Percentiles rank a stretch among this genome's conserved stretches.
Conservation (phyloP, 2,888 invertebrate species). For the Eugnorisma glareosa region DNA sequence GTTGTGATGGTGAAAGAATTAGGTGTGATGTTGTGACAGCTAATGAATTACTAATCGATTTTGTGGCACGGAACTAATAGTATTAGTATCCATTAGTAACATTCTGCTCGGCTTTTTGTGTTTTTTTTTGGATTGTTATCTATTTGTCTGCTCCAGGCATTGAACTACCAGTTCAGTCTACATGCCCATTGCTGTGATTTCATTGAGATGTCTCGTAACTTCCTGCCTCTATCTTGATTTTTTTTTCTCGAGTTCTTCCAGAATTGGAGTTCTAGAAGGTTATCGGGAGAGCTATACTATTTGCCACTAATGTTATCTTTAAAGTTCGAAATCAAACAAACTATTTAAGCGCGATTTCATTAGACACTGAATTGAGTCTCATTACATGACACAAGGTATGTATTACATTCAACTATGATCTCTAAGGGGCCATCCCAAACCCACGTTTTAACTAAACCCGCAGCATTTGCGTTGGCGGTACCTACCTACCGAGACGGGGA, state of each 20-base stretch:
- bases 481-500: constrained; percentile 43
- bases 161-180: neutral
- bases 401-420: constrained; percentile 11
- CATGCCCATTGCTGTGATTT: neutral
- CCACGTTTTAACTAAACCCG: constrained; percentile 25
- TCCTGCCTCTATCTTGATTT: too few species aligned
- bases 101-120: too few species aligned
- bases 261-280: neutral
- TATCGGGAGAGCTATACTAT: neutral
- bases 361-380: constrained; percentile 19
- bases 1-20: neutral
- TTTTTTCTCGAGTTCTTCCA: neutral
- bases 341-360: neutral
- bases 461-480: constrained; percentile 31
- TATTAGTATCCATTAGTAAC: neutral
- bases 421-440: constrained; percentile 19
- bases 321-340: neutral
- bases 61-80: constrained; percentile 2
- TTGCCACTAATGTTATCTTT: neutral
- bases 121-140: neutral
- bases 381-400: constrained; percentile 12
- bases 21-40: neutral
- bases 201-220: neutral
- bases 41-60: neutral
- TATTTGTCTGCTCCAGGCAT: neutral